These are phyloP conservation scores for Wasmannia auropunctata DNA, from an alignment of 1,140 invertebrate genomes.

Conservation along the genomic window DNA sequence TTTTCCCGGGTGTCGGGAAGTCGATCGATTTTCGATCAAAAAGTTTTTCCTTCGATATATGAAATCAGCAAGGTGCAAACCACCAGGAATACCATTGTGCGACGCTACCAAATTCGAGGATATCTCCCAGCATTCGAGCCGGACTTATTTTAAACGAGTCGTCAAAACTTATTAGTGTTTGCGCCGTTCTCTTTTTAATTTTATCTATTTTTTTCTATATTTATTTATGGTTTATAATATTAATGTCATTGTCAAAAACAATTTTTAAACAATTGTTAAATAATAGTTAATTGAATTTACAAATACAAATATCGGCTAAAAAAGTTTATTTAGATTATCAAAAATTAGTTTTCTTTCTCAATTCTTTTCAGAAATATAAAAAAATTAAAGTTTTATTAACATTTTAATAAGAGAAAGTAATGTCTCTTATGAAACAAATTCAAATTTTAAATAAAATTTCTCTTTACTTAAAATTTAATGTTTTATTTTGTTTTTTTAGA, in stretches of 20 bases:
- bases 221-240: neutral
- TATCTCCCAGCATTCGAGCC: neutral
- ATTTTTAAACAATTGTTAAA: neutral
- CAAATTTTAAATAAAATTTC: no score
- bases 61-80: neutral
- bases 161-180: neutral
- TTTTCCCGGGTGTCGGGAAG: neutral
- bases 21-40: neutral
- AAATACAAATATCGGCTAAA: neutral
- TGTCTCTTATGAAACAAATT: no score
- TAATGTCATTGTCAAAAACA: neutral
- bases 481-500: neutral
- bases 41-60: neutral
- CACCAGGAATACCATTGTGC: conserved; percentile 10
- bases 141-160: neutral
- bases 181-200: neutral
- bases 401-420: no score
- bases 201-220: neutral
- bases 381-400: neutral
- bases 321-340: neutral
- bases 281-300: neutral
- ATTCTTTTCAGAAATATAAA: neutral
- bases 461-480: no score
- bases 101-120: conserved; percentile 4
- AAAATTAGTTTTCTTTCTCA: neutral